A percentile compares a stretch with the other conserved stretches of the same genome.
These are phyloP conservation scores for Tribolium castaneum DNA, from an alignment of 1,140 invertebrate species.

Conservation along the genomic window DNA sequence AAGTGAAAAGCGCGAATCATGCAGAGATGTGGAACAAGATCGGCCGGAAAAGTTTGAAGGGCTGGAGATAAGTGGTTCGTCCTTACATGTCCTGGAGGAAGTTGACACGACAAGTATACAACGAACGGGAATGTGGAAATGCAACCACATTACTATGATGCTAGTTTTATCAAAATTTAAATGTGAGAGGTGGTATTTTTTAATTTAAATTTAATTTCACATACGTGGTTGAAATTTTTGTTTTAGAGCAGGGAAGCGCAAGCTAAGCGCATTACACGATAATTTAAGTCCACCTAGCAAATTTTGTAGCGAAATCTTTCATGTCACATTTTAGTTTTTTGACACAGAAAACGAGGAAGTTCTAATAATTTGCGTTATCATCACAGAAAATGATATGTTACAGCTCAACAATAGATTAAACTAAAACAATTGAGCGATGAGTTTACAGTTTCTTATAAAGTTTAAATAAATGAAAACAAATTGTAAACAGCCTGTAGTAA, in stretches of 20 bases:
- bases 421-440: too few species aligned
- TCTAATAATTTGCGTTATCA: not conserved
- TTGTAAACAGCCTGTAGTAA: too few species aligned
- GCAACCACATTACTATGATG: not conserved
- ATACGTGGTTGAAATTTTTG: not conserved
- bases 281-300: not conserved
- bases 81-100: conserved; percentile 2
- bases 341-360: not conserved
- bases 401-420: too few species aligned
- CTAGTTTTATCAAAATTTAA: not conserved
- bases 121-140: not conserved
- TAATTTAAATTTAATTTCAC: not conserved
- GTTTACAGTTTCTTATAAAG: too few species aligned
- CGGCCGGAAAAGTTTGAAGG: not conserved
- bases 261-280: not conserved
- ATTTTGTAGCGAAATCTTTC: not conserved
- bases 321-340: not conserved
- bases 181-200: not conserved
- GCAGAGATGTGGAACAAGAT: conserved; percentile 4
- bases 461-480: too few species aligned
- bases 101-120: not conserved
- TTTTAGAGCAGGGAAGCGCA: not conserved
- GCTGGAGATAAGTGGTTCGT: not conserved
- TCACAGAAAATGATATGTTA: not conserved
- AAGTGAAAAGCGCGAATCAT: not conserved